Conservation (phyloP, 2,888 invertebrate species). For the Tetheella fluctuosa region DNA sequence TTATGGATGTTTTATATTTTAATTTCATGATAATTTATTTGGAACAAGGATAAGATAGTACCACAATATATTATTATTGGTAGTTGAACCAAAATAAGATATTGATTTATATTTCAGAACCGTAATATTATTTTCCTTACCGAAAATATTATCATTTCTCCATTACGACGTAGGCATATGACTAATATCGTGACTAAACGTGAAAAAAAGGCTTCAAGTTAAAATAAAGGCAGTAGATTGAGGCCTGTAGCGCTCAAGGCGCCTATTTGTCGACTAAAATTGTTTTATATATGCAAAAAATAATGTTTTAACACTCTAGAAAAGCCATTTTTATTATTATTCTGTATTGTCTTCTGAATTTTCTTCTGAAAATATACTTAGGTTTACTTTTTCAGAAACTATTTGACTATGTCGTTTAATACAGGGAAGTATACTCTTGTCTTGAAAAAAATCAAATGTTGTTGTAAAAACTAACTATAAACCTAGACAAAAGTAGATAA, state of each 20-base stretch:
- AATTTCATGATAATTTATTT: too few species aligned
- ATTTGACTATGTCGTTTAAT: too few species aligned
- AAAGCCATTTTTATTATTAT: neutral
- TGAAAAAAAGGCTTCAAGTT: constrained; percentile 49
- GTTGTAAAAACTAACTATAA: neutral
- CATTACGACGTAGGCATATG: neutral
- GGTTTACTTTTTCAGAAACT: too few species aligned
- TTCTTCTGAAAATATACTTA: too few species aligned
- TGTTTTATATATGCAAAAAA: neutral
- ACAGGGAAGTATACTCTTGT: too few species aligned
- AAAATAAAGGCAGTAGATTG: constrained; percentile 61
- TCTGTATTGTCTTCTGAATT: too few species aligned
- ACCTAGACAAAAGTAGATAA: constrained; percentile 27
- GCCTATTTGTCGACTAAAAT: neutral
- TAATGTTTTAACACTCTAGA: neutral
- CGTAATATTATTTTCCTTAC: constrained; percentile 4
- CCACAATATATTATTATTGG: too few species aligned
- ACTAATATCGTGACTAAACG: constrained; percentile 48
- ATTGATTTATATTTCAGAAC: neutral
- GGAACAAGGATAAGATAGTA: too few species aligned
- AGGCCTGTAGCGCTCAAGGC: constrained; percentile 23
- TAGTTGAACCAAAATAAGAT: neutral
- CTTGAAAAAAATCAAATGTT: too few species aligned
- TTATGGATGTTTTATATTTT: too few species aligned
- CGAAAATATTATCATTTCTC: constrained; percentile 4